These are phyloP conservation scores for Rhadina sibilatrix DNA, from an alignment of 2,113 vertebrate species.

Conservation along the genomic window DNA sequence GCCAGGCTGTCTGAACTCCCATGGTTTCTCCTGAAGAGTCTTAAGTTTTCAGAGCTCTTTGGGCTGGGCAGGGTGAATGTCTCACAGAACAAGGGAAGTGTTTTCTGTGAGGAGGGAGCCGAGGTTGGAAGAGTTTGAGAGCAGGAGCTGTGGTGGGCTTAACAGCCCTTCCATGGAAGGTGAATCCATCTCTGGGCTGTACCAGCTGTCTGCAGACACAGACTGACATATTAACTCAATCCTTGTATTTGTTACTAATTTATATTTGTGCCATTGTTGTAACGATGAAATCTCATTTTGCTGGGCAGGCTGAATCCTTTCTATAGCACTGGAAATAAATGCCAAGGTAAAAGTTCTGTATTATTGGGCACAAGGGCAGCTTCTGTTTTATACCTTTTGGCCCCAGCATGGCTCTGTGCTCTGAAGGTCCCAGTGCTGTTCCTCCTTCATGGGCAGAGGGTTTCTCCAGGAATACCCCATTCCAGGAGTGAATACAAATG, in stretches of 20 bases:
- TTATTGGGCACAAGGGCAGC: neutral
- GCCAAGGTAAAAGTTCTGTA: accelerated
- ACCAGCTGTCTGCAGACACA: neutral
- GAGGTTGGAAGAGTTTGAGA: neutral
- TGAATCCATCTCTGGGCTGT: neutral
- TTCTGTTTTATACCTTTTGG: neutral
- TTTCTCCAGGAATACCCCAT: accelerated
- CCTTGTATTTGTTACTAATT: accelerated
- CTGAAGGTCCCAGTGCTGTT: neutral
- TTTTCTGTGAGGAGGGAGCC: neutral
- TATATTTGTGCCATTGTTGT: neutral
- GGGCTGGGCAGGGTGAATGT: neutral
- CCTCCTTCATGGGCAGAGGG: accelerated
- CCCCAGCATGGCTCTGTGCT: neutral
- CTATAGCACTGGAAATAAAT: neutral
- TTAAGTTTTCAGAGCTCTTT: neutral
- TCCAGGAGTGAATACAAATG: neutral
- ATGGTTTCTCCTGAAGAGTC: neutral
- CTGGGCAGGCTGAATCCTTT: neutral
- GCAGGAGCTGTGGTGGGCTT: neutral
- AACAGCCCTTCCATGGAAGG: accelerated
- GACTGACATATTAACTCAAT: neutral
- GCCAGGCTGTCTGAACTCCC: neutral
- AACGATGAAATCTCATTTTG: neutral
- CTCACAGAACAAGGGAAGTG: neutral